Evolutionary conservation across 2,888 invertebrate species (phyloP).

Genomic region (Apomyelois bistriatella): DNA sequence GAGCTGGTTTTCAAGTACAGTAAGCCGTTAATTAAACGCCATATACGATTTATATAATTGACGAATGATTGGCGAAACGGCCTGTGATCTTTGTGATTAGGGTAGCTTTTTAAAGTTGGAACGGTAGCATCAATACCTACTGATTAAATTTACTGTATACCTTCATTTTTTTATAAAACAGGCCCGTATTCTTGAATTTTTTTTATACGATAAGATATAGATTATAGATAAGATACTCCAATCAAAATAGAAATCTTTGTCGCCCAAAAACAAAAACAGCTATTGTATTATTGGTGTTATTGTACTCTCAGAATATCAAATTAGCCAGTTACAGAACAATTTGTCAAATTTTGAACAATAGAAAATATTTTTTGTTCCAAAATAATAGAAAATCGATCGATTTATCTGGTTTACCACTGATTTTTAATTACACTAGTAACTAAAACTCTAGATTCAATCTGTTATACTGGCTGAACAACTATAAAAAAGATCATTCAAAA

Average conservation of each 20-base stretch:
- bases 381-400: too few species aligned
- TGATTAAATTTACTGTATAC: too few species aligned
- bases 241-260: too few species aligned
- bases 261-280: not conserved
- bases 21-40: not conserved
- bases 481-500: too few species aligned
- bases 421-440: too few species aligned
- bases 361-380: too few species aligned
- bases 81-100: not conserved
- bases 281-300: not conserved
- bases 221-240: too few species aligned
- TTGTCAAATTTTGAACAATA: not conserved
- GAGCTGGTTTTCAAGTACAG: not conserved
- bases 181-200: not conserved
- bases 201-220: not conserved
- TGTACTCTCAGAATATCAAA: not conserved
- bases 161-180: too few species aligned
- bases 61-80: not conserved
- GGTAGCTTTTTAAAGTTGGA: not conserved
- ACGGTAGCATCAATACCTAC: not conserved
- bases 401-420: too few species aligned
- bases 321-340: not conserved
- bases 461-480: too few species aligned
- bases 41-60: constrained; percentile 1
- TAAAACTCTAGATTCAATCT: too few species aligned